A percentile compares a stretch with the other conserved stretches of the same genome.
Conservation (phyloP, 35 echinoderm and acorn worm species). For the Patiria miniata region DNA sequence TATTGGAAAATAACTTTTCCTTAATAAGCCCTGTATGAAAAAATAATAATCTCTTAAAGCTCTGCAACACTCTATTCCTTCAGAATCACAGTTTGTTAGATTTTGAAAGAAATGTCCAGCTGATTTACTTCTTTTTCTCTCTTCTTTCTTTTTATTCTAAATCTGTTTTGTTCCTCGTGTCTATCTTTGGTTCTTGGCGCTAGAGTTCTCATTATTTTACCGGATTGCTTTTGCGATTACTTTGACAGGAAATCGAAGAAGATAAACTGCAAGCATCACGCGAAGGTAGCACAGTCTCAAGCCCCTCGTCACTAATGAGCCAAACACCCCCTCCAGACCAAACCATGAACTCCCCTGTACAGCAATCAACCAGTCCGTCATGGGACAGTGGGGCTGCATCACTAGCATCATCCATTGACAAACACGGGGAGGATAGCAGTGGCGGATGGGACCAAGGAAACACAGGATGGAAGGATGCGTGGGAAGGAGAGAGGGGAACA, state of each 20-base stretch:
- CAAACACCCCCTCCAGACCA: neutral
- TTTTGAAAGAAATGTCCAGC: too few species aligned
- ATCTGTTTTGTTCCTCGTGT: too few species aligned
- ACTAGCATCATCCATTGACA: conserved; percentile 32
- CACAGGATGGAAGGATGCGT: neutral
- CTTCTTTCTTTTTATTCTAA: too few species aligned
- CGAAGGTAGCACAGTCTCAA: conserved; percentile 31
- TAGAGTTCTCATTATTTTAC: too few species aligned
- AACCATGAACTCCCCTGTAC: neutral
- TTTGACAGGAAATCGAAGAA: conserved; percentile 51
- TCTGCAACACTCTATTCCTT: too few species aligned
- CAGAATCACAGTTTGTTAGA: too few species aligned
- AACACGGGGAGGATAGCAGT: neutral
- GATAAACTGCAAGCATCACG: conserved; percentile 40
- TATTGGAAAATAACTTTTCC: too few species aligned
- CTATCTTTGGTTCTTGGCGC: too few species aligned
- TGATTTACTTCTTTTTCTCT: too few species aligned
- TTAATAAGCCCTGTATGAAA: too few species aligned
- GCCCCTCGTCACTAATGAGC: neutral
- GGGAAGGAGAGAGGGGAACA: neutral
- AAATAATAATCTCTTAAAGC: too few species aligned
- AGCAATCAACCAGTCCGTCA: conserved; percentile 30
- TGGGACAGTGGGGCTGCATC: conserved; percentile 12
- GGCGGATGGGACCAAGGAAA: neutral
- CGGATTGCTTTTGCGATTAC: neutral